Conservation (phyloP, 2,797 vertebrate genomes). For the Lophura swinhoii region DNA sequence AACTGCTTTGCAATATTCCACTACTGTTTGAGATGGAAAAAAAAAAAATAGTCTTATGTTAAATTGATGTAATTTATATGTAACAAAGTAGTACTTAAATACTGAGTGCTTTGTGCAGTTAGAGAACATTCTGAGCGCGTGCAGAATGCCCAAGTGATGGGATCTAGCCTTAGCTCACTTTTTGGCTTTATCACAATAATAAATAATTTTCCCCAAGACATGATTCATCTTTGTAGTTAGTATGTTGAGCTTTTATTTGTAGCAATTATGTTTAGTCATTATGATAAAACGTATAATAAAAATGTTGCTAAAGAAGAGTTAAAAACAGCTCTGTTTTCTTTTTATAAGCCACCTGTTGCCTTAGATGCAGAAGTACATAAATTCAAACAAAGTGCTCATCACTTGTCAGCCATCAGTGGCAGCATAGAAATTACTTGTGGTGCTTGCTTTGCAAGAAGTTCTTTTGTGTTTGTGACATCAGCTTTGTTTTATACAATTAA, state of each 20-base stretch:
- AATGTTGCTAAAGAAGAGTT: conserved; percentile 73
- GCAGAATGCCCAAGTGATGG: not conserved
- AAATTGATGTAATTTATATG: not conserved
- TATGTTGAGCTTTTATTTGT: conserved; percentile 49
- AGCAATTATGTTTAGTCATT: conserved; percentile 55
- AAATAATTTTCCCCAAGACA: conserved; percentile 8
- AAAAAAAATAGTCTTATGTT: not conserved
- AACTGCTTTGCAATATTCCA: not conserved
- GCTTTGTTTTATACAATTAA: conserved; percentile 97
- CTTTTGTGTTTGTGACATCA: conserved; percentile 90
- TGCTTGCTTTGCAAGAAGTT: conserved; percentile 87
- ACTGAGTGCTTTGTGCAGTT: not conserved
- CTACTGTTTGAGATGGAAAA: not conserved
- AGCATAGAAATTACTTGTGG: conserved; percentile 89
- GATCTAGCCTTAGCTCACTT: not conserved
- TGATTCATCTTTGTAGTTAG: conserved; percentile 20
- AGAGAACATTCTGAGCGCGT: not conserved
- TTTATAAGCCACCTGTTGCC: conserved; percentile 84
- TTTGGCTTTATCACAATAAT: conserved; percentile 4
- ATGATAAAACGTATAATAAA: conserved; percentile 60
- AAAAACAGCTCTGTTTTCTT: conserved; percentile 78
- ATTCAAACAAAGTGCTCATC: conserved; percentile 87
- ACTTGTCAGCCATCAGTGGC: conserved; percentile 86
- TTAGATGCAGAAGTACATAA: conserved; percentile 79
- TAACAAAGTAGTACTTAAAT: not conserved